Evolutionary conservation across 2,113 vertebrate genomes (phyloP).

Genomic region (Callithrix jacchus): DNA sequence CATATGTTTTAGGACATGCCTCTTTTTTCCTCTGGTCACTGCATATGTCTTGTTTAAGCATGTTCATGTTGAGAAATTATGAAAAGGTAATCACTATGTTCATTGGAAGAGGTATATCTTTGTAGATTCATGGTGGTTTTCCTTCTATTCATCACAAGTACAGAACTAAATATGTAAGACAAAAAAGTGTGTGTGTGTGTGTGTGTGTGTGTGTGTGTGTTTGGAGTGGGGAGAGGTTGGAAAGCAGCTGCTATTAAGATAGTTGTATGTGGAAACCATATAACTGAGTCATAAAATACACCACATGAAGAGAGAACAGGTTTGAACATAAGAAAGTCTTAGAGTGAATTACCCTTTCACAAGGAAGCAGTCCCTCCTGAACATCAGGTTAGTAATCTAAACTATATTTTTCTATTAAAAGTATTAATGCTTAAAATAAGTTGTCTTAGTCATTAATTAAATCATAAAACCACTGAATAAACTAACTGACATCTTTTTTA

Average conservation of each 20-base stretch:
- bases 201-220: not conserved
- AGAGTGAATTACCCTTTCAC: constrained; percentile 67
- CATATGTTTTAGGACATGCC: not conserved
- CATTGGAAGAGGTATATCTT: not conserved
- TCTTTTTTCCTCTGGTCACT: not conserved
- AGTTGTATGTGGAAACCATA: not conserved
- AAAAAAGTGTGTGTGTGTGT: not conserved
- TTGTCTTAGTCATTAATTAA: constrained; percentile 78
- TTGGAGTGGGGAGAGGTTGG: not conserved
- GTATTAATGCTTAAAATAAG: constrained; percentile 64
- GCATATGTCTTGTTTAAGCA: not conserved
- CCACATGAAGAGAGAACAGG: not conserved
- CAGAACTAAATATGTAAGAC: not conserved
- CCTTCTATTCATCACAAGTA: not conserved
- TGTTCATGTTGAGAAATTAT: not conserved
- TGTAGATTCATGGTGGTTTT: not conserved
- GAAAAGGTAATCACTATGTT: not conserved
- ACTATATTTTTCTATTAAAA: constrained; percentile 70
- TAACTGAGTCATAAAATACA: constrained; percentile 35
- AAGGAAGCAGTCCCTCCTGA: constrained; percentile 56
- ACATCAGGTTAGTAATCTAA: constrained; percentile 72
- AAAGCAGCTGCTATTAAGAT: constrained; percentile 15
- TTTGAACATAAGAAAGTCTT: constrained; percentile 50
- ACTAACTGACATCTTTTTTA: constrained; percentile 76
- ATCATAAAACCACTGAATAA: constrained; percentile 76